Percentiles rank a stretch among this genome's conserved stretches.
These are phyloP conservation scores for Calliphora vomitoria DNA, from an alignment of 2,888 invertebrate species.

Conservation along the genomic window DNA sequence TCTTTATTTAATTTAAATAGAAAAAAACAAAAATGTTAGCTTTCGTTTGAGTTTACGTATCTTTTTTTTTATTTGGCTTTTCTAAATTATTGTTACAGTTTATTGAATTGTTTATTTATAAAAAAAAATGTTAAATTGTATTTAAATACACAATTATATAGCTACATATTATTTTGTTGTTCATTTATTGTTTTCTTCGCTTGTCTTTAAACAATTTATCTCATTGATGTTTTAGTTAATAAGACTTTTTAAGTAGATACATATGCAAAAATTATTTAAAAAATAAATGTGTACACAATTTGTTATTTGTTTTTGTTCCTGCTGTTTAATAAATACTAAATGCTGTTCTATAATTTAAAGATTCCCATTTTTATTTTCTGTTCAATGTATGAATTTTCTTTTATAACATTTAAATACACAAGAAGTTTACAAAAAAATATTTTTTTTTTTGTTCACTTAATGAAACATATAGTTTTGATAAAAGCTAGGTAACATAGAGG, in stretches of 20 bases:
- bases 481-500: no score
- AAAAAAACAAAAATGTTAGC: not conserved
- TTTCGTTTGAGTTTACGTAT: slow-evolving; percentile 51
- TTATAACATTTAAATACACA: not conserved
- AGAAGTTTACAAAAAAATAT: no score
- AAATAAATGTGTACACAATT: slow-evolving; percentile 18
- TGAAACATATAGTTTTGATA: no score
- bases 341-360: slow-evolving; percentile 36
- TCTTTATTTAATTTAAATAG: not conserved
- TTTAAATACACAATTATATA: slow-evolving; percentile 47
- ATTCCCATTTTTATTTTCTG: not conserved
- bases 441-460: no score
- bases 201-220: not conserved
- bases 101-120: slow-evolving; percentile 40
- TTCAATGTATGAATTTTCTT: not conserved
- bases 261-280: slow-evolving; percentile 20
- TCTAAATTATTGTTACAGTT: slow-evolving; percentile 70
- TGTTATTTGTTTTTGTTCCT: not conserved
- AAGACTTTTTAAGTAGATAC: not conserved
- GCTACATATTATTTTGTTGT: slow-evolving; percentile 15
- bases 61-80: slow-evolving; percentile 67
- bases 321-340: slow-evolving; percentile 46
- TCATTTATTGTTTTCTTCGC: slow-evolving; percentile 43
- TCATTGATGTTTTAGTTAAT: not conserved
- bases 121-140: slow-evolving; percentile 51